Conservation (phyloP, 1,140 invertebrate species). For the Macrosteles quadrilineatus region DNA sequence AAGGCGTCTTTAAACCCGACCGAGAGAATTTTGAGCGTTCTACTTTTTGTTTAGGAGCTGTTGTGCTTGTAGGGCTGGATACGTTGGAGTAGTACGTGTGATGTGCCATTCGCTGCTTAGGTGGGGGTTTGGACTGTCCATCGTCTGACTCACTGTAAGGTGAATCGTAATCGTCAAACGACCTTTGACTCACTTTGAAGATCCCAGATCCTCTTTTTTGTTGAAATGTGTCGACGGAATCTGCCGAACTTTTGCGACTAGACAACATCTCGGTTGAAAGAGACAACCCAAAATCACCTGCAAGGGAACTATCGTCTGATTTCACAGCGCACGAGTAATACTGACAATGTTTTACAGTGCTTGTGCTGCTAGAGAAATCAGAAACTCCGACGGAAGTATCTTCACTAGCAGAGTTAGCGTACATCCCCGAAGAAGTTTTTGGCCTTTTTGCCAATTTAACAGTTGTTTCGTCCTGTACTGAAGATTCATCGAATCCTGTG, state of each 20-base stretch:
- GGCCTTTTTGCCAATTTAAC: slow-evolving; percentile 71
- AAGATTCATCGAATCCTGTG: slow-evolving; percentile 43
- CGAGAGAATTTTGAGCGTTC: slow-evolving; percentile 27
- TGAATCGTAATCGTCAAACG: slow-evolving; percentile 46
- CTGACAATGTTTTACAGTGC: slow-evolving; percentile 40
- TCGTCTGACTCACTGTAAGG: slow-evolving; percentile 46
- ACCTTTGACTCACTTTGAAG: slow-evolving; percentile 33
- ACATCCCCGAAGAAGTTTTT: slow-evolving; percentile 61
- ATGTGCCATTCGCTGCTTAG: slow-evolving; percentile 16
- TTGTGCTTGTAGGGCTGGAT: slow-evolving; percentile 28
- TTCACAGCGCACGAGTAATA: slow-evolving; percentile 39
- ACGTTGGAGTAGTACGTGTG: slow-evolving; percentile 17
- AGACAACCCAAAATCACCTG: slow-evolving; percentile 41
- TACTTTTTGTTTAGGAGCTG: slow-evolving; percentile 3
- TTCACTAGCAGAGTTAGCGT: slow-evolving; percentile 71
- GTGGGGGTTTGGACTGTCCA: slow-evolving; percentile 20
- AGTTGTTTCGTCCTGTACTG: slow-evolving; percentile 57
- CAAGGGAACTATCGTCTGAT: slow-evolving; percentile 44
- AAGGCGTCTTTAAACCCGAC: slow-evolving; percentile 31
- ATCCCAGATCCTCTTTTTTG: background rate
- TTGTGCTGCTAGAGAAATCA: slow-evolving; percentile 72
- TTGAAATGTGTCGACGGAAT: slow-evolving; percentile 36
- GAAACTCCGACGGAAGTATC: slow-evolving; percentile 81
- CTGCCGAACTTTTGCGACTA: slow-evolving; percentile 41
- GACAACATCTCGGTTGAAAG: slow-evolving; percentile 42